phyloP scores from a whole-genome alignment of 2,888 invertebrate species.

The Phortica okadai region DNA sequence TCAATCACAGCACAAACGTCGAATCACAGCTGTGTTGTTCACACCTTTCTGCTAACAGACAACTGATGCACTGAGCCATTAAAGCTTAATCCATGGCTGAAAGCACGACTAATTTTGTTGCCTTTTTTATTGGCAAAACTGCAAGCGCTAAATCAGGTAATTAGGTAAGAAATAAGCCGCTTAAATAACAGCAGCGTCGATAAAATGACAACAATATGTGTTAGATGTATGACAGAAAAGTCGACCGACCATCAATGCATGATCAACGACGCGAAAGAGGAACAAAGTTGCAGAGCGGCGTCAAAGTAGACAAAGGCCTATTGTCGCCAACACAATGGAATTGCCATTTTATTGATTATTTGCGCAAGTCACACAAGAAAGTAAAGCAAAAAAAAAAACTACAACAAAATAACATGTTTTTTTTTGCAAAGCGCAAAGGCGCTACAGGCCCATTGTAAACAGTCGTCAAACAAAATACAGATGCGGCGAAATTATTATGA shows the following conservation, averaged over 20 bases:
- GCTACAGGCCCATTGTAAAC: constrained; percentile 9
- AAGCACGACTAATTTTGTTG: constrained; percentile 45
- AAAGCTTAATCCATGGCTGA: background rate
- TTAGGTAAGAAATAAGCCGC: constrained; percentile 65
- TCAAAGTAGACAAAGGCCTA: constrained; percentile 3
- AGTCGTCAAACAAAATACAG: background rate
- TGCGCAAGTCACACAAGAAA: constrained; percentile 12
- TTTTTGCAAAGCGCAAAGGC: background rate
- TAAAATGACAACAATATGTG: constrained; percentile 36
- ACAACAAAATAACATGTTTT: constrained; percentile 13
- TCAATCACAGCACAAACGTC: no score
- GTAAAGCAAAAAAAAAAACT: background rate
- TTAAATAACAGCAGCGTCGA: constrained; percentile 52
- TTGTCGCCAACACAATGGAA: constrained; percentile 6
- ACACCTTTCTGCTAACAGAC: no score
- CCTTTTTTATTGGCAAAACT: background rate
- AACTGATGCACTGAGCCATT: background rate
- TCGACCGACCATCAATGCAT: background rate
- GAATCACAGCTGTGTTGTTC: no score
- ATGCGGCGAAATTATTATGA: constrained; percentile 2
- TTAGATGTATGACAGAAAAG: constrained; percentile 9
- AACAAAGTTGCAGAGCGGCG: background rate
- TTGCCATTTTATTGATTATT: constrained; percentile 29
- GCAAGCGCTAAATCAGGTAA: constrained; percentile 44
- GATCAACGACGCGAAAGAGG: background rate